phyloP scores from a whole-genome alignment of 2,888 invertebrate species.

The Artemia sinica region DNA sequence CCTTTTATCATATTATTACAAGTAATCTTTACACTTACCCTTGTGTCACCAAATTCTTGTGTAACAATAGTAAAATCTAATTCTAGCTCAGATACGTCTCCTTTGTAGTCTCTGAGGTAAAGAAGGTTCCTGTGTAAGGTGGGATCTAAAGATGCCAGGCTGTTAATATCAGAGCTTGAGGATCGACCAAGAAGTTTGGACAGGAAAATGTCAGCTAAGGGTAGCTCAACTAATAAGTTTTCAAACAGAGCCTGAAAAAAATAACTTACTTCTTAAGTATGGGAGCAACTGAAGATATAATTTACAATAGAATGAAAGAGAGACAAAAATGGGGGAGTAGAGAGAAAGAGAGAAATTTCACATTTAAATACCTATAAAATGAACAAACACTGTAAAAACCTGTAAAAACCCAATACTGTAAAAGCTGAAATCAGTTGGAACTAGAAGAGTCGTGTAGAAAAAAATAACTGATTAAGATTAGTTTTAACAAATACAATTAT shows the following conservation, averaged over 20 bases:
- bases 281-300: not conserved
- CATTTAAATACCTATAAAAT: too few relatives aligned
- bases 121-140: constrained; percentile 76
- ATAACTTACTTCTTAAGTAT: constrained; percentile 14
- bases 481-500: too few relatives aligned
- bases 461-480: too few relatives aligned
- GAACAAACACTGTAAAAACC: too few relatives aligned
- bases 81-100: constrained; percentile 70
- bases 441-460: too few relatives aligned
- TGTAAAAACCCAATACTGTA: too few relatives aligned
- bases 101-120: constrained; percentile 63
- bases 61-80: constrained; percentile 82
- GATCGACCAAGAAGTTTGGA: constrained; percentile 64
- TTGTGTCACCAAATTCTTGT: constrained; percentile 73
- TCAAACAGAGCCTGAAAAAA: constrained; percentile 65
- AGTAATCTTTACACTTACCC: constrained; percentile 35
- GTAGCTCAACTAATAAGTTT: constrained; percentile 79
- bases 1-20: too few relatives aligned
- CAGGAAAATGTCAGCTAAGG: constrained; percentile 87
- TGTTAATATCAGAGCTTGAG: constrained; percentile 61
- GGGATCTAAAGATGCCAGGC: constrained; percentile 80
- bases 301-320: not conserved
- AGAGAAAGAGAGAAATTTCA: too few relatives aligned
- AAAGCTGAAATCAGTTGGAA: too few relatives aligned
- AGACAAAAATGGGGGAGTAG: not conserved